phyloP scores from a whole-genome alignment of 2,797 vertebrate genomes.

The Alfaro cultratus region DNA sequence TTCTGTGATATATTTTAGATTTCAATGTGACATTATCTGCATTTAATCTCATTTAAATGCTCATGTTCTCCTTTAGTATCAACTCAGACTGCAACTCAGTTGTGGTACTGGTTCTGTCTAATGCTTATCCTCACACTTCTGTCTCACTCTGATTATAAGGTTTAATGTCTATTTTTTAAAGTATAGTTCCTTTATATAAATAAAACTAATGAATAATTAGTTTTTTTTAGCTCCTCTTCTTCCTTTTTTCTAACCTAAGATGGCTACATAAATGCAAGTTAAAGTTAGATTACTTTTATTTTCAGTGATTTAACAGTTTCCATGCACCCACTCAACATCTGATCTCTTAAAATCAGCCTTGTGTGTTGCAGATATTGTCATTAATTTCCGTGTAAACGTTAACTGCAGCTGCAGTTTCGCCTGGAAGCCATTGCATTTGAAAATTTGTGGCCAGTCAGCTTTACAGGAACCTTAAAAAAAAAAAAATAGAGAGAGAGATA shows the following conservation, averaged over 20 bases:
- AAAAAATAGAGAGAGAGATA: too few relatives aligned
- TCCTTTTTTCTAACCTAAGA: not conserved
- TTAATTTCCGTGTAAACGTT: not conserved
- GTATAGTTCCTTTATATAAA: not conserved
- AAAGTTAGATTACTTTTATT: not conserved
- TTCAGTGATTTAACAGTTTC: not conserved
- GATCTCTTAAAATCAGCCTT: not conserved
- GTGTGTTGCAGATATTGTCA: not conserved
- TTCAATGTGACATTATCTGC: not conserved
- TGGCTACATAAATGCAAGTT: not conserved
- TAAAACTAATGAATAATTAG: not conserved
- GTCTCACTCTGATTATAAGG: not conserved
- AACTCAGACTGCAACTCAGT: not conserved
- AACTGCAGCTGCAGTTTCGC: not conserved
- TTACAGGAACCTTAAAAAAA: not conserved
- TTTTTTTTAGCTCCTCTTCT: not conserved
- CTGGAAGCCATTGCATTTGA: not conserved
- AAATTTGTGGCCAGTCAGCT: not conserved
- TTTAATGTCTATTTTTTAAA: not conserved
- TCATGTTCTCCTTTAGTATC: not conserved
- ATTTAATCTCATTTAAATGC: not conserved
- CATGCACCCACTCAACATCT: not conserved
- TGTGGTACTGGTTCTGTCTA: not conserved
- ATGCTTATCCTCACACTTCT: not conserved
- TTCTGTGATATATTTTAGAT: not conserved